These are phyloP conservation scores for Cataglyphis hispanica DNA, from an alignment of 1,140 invertebrate genomes.

Conservation along the genomic window DNA sequence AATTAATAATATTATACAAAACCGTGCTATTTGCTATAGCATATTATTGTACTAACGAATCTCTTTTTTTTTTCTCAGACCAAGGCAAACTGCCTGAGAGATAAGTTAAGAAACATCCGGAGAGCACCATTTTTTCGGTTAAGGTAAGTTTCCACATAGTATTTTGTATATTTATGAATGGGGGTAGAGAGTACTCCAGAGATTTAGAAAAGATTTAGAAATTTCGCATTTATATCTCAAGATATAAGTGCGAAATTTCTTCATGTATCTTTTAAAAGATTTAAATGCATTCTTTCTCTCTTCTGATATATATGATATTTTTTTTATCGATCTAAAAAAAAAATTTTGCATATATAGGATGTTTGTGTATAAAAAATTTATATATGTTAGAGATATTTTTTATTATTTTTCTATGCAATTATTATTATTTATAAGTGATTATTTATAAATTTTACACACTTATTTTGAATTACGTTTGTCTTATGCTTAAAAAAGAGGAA, in stretches of 20 bases:
- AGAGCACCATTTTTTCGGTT: neutral
- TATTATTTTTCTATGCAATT: neutral
- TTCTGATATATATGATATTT: neutral
- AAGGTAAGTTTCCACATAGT: constrained; percentile 16
- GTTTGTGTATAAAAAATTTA: neutral
- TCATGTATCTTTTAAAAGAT: neutral
- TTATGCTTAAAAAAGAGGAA: neutral
- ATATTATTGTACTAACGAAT: constrained; percentile 17
- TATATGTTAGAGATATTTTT: neutral
- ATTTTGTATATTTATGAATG: neutral
- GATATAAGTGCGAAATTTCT: neutral
- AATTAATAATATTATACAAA: constrained; percentile 44
- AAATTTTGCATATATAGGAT: neutral
- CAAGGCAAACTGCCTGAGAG: neutral
- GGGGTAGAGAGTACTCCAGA: neutral
- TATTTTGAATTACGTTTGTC: neutral
- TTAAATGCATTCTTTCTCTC: neutral
- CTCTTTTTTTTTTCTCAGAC: neutral
- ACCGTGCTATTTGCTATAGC: constrained; percentile 60
- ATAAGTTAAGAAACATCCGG: constrained; percentile 25
- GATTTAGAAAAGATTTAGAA: neutral
- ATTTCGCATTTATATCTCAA: no score
- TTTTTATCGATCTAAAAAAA: neutral
- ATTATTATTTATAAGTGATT: neutral
- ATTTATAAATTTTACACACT: neutral